phyloP scores from a whole-genome alignment of 2,888 invertebrate species.

The Acronicta psi region DNA sequence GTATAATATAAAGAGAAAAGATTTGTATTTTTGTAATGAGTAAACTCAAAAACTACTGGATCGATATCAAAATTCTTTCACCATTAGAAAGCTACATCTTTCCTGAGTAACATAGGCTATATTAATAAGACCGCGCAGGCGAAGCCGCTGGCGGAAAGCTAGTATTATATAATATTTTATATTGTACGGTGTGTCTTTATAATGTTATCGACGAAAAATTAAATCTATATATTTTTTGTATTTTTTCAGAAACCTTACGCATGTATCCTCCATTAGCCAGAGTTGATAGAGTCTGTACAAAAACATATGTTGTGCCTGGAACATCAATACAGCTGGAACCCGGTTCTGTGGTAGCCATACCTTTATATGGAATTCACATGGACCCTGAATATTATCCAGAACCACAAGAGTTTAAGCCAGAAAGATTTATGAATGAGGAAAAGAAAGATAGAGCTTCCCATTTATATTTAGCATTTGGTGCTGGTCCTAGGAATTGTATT shows the following conservation, averaged over 20 bases:
- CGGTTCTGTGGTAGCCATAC: conserved; percentile 82
- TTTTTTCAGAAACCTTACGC: conserved; percentile 88
- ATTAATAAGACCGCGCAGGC: no score
- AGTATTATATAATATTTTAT: no score
- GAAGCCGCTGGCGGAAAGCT: no score
- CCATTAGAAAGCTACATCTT: no score
- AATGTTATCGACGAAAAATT: no score
- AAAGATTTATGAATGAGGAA: conserved; percentile 87
- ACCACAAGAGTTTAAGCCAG: conserved; percentile 86
- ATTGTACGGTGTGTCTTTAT: no score
- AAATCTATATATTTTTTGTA: no score
- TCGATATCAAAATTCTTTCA: no score
- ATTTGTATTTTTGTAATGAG: no score
- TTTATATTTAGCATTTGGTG: conserved; percentile 87
- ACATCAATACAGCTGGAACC: conserved; percentile 78
- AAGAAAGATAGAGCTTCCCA: conserved; percentile 84
- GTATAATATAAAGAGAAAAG: no score
- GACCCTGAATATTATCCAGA: conserved; percentile 88
- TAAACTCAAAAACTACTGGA: no score
- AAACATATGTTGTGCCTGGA: conserved; percentile 86
- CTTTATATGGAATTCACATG: conserved; percentile 86
- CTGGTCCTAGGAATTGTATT: conserved; percentile 87
- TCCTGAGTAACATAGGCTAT: no score
- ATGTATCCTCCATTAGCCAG: conserved; percentile 88
- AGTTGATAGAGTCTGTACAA: conserved; percentile 87